A percentile compares a stretch with the other conserved stretches of the same genome.
Conservation (phyloP, 2,888 invertebrate genomes). For the Eudemis profundana region DNA sequence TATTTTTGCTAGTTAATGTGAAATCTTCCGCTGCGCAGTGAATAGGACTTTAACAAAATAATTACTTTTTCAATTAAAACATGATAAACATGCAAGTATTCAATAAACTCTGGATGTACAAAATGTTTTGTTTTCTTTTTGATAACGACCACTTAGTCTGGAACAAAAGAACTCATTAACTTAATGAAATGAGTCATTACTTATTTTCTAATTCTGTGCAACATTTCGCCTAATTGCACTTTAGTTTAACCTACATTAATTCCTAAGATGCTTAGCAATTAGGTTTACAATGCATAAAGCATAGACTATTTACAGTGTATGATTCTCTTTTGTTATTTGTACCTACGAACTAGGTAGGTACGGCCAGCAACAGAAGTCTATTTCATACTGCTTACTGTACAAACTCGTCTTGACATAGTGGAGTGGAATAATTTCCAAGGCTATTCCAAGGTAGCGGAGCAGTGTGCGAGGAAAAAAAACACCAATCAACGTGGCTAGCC, state of each 20-base stretch:
- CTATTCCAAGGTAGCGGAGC: too few species aligned
- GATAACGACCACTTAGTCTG: background rate
- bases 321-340: too few species aligned
- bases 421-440: too few species aligned
- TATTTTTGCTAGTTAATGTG: conserved; percentile 39
- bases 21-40: conserved; percentile 20
- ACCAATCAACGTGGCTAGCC: too few species aligned
- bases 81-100: conserved; percentile 42
- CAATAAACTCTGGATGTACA: conserved; percentile 31
- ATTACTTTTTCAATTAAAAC: conserved; percentile 37
- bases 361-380: too few species aligned
- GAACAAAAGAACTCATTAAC: background rate
- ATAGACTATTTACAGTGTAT: too few species aligned
- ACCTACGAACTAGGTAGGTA: too few species aligned
- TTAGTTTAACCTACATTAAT: background rate
- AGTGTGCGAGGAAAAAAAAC: too few species aligned
- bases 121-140: conserved; percentile 17
- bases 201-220: background rate
- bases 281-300: too few species aligned
- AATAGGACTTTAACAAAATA: conserved; percentile 28
- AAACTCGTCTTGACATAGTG: too few species aligned
- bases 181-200: background rate
- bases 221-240: background rate
- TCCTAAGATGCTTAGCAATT: too few species aligned
- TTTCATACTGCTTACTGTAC: too few species aligned